phyloP scores from a whole-genome alignment of 2,888 invertebrate species.

The Thera britannica region DNA sequence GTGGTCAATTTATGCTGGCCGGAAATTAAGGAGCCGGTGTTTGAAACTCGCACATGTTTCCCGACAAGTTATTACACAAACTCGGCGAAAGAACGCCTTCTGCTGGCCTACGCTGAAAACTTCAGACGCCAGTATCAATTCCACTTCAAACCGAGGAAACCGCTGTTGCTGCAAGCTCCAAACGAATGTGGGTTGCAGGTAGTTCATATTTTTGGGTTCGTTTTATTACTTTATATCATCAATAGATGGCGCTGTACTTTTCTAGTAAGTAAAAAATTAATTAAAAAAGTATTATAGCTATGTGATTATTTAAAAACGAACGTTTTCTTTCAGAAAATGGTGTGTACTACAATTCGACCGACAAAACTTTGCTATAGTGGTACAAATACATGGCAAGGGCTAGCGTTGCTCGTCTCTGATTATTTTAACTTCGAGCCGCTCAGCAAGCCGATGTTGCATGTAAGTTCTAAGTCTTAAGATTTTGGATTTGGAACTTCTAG shows the following conservation, averaged over 20 bases:
- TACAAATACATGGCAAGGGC: slow-evolving; percentile 89
- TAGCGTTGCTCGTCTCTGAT: slow-evolving; percentile 90
- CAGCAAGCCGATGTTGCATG: slow-evolving; percentile 86
- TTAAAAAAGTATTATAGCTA: too few relatives aligned
- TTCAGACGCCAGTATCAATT: slow-evolving; percentile 89
- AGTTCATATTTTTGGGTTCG: slow-evolving; percentile 7
- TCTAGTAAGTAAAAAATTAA: too few relatives aligned
- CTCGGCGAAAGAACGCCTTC: slow-evolving; percentile 88
- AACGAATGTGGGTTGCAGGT: slow-evolving; percentile 93
- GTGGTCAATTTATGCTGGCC: slow-evolving; percentile 88
- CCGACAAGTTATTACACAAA: slow-evolving; percentile 88
- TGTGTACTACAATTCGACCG: slow-evolving; percentile 92
- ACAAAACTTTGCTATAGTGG: slow-evolving; percentile 89
- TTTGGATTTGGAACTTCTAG: background rate
- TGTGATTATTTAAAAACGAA: too few relatives aligned
- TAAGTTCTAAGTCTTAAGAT: slow-evolving; percentile 77
- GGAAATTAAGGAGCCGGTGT: slow-evolving; percentile 79
- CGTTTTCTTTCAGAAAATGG: slow-evolving; percentile 89
- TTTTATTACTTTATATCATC: background rate
- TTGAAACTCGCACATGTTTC: slow-evolving; percentile 85
- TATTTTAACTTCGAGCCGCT: slow-evolving; percentile 91
- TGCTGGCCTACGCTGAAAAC: slow-evolving; percentile 91
- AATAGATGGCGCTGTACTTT: slow-evolving; percentile 43
- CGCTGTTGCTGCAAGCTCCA: slow-evolving; percentile 88
- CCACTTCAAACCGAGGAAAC: slow-evolving; percentile 84